Conservation (phyloP, 2,797 vertebrate genomes). For the Xenentodon cancila region DNA sequence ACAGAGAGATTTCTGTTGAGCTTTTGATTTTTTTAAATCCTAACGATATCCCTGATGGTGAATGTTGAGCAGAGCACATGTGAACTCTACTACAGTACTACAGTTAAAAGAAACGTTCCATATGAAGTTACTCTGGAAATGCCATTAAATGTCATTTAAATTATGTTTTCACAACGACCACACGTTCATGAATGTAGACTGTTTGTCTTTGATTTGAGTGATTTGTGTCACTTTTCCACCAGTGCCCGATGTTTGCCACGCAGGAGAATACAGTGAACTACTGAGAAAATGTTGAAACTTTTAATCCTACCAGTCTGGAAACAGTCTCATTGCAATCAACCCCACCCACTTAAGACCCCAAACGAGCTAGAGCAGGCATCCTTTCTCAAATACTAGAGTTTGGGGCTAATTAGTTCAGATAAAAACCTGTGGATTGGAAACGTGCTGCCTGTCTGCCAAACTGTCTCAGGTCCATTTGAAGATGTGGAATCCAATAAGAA, state of each 20-base stretch:
- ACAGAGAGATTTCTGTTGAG: too few species aligned
- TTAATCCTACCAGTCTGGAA: not conserved
- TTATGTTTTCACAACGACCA: too few species aligned
- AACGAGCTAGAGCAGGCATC: conserved; percentile 30
- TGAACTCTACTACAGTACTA: too few species aligned
- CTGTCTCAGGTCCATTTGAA: conserved; percentile 51
- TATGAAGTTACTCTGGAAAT: too few species aligned
- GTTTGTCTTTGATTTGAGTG: too few species aligned
- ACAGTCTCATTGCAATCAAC: not conserved
- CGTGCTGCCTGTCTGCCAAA: conserved; percentile 43
- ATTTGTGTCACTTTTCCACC: too few species aligned
- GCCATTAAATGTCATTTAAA: too few species aligned
- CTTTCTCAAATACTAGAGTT: conserved; percentile 43
- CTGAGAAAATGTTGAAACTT: not conserved
- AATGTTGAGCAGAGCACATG: too few species aligned
- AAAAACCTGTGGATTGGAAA: conserved; percentile 46
- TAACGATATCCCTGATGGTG: too few species aligned
- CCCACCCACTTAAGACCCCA: conserved; percentile 5
- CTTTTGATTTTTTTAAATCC: too few species aligned
- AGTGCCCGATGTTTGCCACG: not conserved
- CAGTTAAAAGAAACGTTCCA: too few species aligned
- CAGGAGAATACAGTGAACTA: not conserved
- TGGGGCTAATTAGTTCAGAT: conserved; percentile 53
- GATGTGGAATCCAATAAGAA: conserved; percentile 60
- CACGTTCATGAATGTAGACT: too few species aligned